Evolutionary conservation across 2,888 invertebrate genomes (phyloP).

Genomic region (Zelleria hepariella): DNA sequence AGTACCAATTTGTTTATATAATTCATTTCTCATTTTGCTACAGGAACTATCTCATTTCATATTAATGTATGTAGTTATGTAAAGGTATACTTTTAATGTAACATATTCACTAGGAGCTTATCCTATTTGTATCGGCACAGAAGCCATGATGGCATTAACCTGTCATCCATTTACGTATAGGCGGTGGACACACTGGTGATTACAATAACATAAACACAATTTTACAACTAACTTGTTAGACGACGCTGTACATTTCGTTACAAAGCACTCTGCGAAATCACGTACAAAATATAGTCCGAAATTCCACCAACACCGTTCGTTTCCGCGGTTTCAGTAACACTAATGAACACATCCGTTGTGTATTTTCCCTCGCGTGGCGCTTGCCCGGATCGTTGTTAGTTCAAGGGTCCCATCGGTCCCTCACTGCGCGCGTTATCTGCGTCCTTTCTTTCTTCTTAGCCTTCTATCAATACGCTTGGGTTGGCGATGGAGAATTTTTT

Average conservation of each 20-base stretch:
- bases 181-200: not conserved
- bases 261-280: not conserved
- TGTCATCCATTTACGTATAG: not conserved
- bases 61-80: constrained; percentile 5
- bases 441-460: too few relatives aligned
- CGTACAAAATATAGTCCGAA: not conserved
- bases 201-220: not conserved
- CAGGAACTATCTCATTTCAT: constrained; percentile 30
- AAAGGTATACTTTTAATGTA: constrained; percentile 15
- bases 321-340: constrained; percentile 11
- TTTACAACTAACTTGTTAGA: not conserved
- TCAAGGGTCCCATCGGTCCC: too few relatives aligned
- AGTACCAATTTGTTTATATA: constrained; percentile 14
- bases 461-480: too few relatives aligned
- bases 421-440: too few relatives aligned
- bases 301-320: not conserved
- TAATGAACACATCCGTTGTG: constrained; percentile 35
- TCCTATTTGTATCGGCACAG: not conserved
- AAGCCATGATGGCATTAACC: not conserved
- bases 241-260: not conserved
- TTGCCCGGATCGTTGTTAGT: too few relatives aligned
- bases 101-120: constrained; percentile 10
- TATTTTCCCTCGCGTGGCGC: not conserved
- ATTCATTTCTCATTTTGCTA: constrained; percentile 27
- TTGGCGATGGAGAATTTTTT: too few relatives aligned